Evolutionary conservation across 2,113 vertebrate species (phyloP).

Genomic region (Lepus europaeus): DNA sequence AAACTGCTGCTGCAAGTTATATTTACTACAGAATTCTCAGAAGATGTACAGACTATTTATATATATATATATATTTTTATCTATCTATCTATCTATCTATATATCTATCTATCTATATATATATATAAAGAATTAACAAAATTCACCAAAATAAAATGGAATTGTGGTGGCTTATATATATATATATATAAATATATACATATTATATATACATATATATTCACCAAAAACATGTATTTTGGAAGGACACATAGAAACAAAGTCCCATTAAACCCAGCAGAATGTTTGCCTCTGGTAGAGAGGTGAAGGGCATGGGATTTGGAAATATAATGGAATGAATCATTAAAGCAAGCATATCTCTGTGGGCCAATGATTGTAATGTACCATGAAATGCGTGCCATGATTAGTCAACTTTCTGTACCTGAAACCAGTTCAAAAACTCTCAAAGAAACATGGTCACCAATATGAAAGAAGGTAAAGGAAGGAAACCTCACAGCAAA

Average conservation of each 20-base stretch:
- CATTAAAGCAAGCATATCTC: background rate
- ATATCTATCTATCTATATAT: too few relatives aligned
- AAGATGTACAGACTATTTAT: too few relatives aligned
- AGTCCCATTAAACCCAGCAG: background rate
- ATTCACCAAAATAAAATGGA: too few relatives aligned
- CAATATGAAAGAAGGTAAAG: too few relatives aligned
- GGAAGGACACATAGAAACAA: background rate
- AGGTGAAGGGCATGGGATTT: background rate
- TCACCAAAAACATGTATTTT: background rate
- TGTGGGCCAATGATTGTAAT: background rate
- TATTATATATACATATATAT: background rate
- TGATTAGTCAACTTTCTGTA: background rate
- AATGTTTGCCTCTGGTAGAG: background rate
- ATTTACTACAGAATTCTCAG: too few relatives aligned
- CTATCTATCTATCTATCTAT: accelerated
- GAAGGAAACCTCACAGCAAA: too few relatives aligned
- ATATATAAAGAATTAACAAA: too few relatives aligned
- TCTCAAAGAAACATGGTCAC: too few relatives aligned
- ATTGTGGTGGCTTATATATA: too few relatives aligned
- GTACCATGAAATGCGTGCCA: background rate
- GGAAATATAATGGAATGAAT: background rate
- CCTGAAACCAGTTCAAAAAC: background rate
- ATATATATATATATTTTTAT: too few relatives aligned
- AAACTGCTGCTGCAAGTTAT: too few relatives aligned
- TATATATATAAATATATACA: too few relatives aligned